A percentile compares a stretch with the other conserved stretches of the same genome.
Conservation (phyloP, 2,888 invertebrate genomes). For the Macrosiphum euphorbiae region DNA sequence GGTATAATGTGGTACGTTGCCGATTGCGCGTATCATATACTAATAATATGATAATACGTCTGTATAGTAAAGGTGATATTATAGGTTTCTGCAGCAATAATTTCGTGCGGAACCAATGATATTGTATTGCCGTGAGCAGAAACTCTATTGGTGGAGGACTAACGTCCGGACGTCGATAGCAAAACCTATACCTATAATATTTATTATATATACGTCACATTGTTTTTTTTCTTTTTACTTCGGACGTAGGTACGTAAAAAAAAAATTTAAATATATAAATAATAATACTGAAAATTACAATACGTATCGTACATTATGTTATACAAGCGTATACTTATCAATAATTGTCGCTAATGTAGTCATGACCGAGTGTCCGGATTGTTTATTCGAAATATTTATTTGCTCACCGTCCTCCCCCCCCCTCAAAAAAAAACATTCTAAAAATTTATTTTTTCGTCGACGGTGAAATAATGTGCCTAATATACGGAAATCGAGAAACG, state of each 20-base stretch:
- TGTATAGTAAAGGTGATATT: not conserved
- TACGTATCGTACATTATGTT: not conserved
- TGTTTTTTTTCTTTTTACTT: not conserved
- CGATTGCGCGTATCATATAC: not conserved
- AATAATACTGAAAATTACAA: not conserved
- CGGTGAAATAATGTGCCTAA: not conserved
- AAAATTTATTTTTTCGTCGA: not conserved
- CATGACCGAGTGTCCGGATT: not conserved
- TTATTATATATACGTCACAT: not conserved
- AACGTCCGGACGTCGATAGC: not conserved
- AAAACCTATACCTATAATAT: not conserved
- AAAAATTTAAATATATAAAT: not conserved
- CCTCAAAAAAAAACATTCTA: not conserved
- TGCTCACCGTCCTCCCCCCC: not conserved
- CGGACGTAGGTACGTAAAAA: not conserved
- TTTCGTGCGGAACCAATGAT: constrained; percentile 2
- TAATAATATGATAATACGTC: not conserved
- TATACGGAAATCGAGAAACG: not conserved
- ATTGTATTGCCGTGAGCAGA: not conserved
- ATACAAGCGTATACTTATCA: not conserved
- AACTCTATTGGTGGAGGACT: not conserved
- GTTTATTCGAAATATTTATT: not conserved
- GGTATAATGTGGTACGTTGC: not conserved
- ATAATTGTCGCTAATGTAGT: not conserved
- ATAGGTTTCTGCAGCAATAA: not conserved